Evolutionary conservation across 2,797 vertebrate genomes (phyloP), one percentile per base, ranked within the genome.

Genomic region (Amphiprion clarkii): DNA sequence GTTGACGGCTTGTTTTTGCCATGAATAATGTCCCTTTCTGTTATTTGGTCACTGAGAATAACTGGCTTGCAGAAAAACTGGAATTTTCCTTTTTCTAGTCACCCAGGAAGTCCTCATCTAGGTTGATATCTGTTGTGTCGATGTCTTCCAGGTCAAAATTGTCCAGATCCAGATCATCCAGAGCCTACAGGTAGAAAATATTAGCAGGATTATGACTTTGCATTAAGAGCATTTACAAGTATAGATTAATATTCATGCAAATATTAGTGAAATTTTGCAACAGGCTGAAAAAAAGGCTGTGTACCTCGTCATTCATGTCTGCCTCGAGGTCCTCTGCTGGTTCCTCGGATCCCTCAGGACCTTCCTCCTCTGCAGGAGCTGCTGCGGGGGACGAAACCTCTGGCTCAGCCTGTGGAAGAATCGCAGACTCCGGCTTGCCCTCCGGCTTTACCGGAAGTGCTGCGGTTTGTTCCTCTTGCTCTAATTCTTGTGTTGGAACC

Each of bases 151-250:
- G 90, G 68, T 99, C 97, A 87, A 98, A 93, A 89, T 95, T 97
- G 93, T 99, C 97, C 75, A 99, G 88, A 79, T 98, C 97, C 66
- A 99, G 94, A 81, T 98, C 97, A 57, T 97, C 94, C 85, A 98
- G 92, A 19, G 6, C 81, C 90, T 92, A 3, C n/a, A 17, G 5
- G 23, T 36, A 42, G 5, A 29, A 46, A 27, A 57, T 0, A 11
- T 4, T 2, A 9, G 7, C 33, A 33, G 23, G 8, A 3, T 78
- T 56, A 6, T 46, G 5, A 29, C 49, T 63, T 51, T 54, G 25
- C 2, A n/a, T 66, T 29, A 5, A 21, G 9, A 14, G 46, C n/a
- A 60, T 39, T 11, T 12, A 10, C 10, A 11, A 12, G 2, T 14
- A 13, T 27, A 48, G 3, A 19, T 42, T 27, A 3, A 39, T 7